phyloP scores from a whole-genome alignment of 2,113 vertebrate genomes.

The Natator depressus region DNA sequence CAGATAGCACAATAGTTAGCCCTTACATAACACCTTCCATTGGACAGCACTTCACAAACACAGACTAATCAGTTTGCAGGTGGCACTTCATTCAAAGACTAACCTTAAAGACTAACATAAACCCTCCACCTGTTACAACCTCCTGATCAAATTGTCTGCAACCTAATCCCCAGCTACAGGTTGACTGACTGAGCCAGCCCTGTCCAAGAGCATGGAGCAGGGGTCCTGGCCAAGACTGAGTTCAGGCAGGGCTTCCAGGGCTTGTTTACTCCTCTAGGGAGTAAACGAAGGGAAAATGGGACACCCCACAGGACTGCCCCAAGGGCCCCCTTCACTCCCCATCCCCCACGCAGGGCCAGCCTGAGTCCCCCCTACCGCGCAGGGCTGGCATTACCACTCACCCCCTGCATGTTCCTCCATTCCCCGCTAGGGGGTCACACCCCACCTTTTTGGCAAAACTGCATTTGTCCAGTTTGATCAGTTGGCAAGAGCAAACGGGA shows the following conservation, averaged over 20 bases:
- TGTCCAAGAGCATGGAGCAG: neutral
- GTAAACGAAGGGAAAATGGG: too few species aligned
- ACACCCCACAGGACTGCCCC: too few species aligned
- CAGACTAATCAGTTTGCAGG: neutral
- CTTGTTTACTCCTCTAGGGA: neutral
- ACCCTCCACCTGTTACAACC: neutral
- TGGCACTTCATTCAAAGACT: neutral
- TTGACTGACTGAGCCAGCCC: rapidly evolving
- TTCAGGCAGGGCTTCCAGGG: neutral
- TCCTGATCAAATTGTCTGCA: neutral
- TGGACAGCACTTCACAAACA: neutral
- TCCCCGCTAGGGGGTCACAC: too few species aligned
- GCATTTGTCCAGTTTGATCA: too few species aligned
- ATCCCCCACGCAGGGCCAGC: too few species aligned
- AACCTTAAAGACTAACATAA: too few species aligned
- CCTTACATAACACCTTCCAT: neutral
- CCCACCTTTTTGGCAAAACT: too few species aligned
- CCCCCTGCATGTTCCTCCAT: too few species aligned
- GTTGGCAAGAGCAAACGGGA: too few species aligned
- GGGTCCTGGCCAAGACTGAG: neutral
- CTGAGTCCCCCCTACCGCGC: too few species aligned
- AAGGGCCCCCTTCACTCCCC: too few species aligned
- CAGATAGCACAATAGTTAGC: neutral
- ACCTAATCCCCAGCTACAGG: neutral
- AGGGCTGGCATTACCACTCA: too few species aligned